Percentiles rank a stretch among this genome's conserved stretches.
phyloP scores from a whole-genome alignment of 1,140 invertebrate genomes.

The Drosophila yakuba region DNA sequence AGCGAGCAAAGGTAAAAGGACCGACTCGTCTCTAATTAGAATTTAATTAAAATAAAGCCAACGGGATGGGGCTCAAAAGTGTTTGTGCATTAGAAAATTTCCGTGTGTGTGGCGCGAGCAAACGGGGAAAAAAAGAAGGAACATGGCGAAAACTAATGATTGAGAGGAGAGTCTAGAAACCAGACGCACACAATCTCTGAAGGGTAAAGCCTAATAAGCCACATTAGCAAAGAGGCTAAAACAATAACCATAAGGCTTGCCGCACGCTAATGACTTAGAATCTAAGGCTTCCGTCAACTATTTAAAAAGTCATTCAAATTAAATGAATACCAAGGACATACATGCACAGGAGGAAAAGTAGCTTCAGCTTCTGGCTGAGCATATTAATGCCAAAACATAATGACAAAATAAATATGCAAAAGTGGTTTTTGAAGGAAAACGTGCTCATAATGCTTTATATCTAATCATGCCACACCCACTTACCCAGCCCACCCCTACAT shows the following conservation, averaged over 20 bases:
- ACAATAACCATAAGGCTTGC: slow-evolving; percentile 36
- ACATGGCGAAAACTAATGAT: slow-evolving; percentile 19
- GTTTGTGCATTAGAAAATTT: slow-evolving; percentile 29
- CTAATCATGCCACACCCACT: slow-evolving; percentile 52
- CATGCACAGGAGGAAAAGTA: slow-evolving; percentile 14
- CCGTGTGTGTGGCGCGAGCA: neutral
- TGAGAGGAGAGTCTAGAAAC: neutral
- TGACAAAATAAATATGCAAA: slow-evolving; percentile 85
- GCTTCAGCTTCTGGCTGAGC: slow-evolving; percentile 27
- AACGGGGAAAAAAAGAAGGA: neutral
- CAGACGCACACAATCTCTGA: slow-evolving; percentile 4
- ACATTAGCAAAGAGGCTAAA: slow-evolving; percentile 70
- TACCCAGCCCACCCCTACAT: slow-evolving; percentile 7
- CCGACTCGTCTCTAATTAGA: slow-evolving; percentile 77
- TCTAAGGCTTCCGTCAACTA: slow-evolving; percentile 57
- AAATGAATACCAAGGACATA: slow-evolving; percentile 68
- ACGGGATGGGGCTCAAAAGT: neutral
- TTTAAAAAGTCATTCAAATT: slow-evolving; percentile 85
- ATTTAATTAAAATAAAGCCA: slow-evolving; percentile 83
- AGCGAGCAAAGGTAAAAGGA: slow-evolving; percentile 2
- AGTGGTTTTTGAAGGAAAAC: slow-evolving; percentile 78
- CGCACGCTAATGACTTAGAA: slow-evolving; percentile 72
- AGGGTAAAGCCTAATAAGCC: slow-evolving; percentile 76
- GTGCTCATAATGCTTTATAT: slow-evolving; percentile 75
- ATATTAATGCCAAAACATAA: slow-evolving; percentile 84